These are phyloP conservation scores for Allacma fusca DNA, from an alignment of 2,888 invertebrate genomes.

Conservation along the genomic window DNA sequence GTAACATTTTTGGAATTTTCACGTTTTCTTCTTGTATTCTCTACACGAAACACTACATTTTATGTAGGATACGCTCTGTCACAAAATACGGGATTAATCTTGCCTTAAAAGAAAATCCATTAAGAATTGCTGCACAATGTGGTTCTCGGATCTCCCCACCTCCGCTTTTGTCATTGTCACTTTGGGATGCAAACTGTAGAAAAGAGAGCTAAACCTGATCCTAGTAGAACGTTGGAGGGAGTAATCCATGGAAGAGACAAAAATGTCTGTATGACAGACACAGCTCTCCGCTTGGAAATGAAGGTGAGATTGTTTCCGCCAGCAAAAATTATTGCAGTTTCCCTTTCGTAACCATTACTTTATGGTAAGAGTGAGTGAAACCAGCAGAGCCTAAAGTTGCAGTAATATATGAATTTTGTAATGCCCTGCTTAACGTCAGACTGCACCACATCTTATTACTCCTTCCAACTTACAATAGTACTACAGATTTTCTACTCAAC, in stretches of 20 bases:
- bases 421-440: constrained; percentile 13
- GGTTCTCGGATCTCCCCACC: not conserved
- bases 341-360: constrained; percentile 9
- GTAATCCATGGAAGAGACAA: constrained; percentile 16
- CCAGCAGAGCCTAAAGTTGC: constrained; percentile 11
- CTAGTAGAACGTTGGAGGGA: not conserved
- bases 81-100: not conserved
- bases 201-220: not conserved
- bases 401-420: not conserved
- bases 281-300: not conserved
- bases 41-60: not conserved
- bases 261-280: not conserved
- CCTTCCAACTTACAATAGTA: not conserved
- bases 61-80: too few relatives aligned
- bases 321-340: constrained; percentile 13
- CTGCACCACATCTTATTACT: constrained; percentile 1
- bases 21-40: not conserved
- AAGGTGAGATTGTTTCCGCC: constrained; percentile 10
- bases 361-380: not conserved
- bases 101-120: not conserved
- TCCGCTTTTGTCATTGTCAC: constrained; percentile 8
- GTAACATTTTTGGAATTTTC: not conserved
- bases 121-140: not conserved
- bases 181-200: not conserved
- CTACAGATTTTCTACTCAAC: not conserved